Percentiles rank a stretch among this genome's conserved stretches.
Conservation (phyloP, 2,113 vertebrate genomes). For the Bubalus kerabau region DNA sequence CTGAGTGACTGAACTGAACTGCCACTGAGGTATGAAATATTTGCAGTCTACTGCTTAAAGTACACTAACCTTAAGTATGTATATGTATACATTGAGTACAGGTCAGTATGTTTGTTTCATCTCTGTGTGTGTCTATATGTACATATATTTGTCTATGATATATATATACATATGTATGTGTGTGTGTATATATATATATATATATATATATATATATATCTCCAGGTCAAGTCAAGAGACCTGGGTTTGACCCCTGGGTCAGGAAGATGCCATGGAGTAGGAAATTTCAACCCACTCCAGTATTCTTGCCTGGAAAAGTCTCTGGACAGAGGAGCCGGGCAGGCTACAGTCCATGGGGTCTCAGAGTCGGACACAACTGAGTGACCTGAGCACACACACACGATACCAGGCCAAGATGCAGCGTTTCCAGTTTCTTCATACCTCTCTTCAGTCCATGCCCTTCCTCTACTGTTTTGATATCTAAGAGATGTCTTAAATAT, state of each 20-base stretch:
- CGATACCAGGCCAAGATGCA: background rate
- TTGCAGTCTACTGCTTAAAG: background rate
- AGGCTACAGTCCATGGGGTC: background rate
- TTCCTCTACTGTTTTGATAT: background rate
- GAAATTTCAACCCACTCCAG: background rate
- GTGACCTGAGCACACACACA: background rate
- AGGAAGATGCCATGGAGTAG: background rate
- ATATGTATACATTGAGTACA: background rate
- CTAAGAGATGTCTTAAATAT: background rate
- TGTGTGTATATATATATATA: background rate
- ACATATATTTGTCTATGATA: background rate
- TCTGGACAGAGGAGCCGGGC: background rate
- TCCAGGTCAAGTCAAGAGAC: background rate
- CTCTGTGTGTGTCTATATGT: background rate
- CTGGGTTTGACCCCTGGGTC: background rate
- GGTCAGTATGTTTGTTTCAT: background rate
- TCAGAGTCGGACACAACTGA: background rate
- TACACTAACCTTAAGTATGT: background rate
- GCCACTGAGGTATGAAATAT: background rate
- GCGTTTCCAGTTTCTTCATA: background rate
- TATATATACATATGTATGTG: no score
- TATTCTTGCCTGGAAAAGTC: background rate
- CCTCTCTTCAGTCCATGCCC: background rate
- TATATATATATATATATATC: accelerated
- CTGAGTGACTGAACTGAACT: no score